Percentiles rank a stretch among this genome's conserved stretches.
These are phyloP conservation scores for Cataglyphis hispanica DNA, from an alignment of 1,140 invertebrate species.

Conservation along the genomic window DNA sequence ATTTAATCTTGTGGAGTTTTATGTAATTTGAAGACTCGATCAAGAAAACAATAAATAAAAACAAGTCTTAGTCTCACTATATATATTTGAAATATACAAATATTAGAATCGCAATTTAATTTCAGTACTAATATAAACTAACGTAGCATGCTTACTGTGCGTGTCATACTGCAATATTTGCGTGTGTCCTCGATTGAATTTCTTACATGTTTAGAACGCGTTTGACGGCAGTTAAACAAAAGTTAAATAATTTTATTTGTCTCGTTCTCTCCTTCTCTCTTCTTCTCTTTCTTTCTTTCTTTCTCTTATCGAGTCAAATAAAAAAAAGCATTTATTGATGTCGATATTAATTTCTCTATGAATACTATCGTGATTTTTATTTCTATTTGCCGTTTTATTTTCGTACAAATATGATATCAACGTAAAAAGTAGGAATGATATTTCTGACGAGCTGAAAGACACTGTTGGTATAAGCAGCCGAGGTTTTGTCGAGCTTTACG, in stretches of 20 bases:
- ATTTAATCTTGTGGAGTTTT: not conserved
- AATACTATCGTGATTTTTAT: slow-evolving; percentile 26
- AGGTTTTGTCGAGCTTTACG: slow-evolving; percentile 33
- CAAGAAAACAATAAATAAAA: not conserved
- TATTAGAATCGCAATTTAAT: slow-evolving; percentile 13
- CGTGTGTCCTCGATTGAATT: slow-evolving; percentile 57
- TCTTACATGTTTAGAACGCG: slow-evolving; percentile 50
- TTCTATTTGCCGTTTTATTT: slow-evolving; percentile 25
- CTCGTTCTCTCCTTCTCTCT: too few relatives aligned
- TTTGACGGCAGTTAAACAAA: slow-evolving; percentile 46
- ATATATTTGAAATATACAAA: not conserved
- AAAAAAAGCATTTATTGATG: slow-evolving; percentile 39
- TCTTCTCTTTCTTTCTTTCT: not conserved
- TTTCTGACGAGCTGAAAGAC: slow-evolving; percentile 50
- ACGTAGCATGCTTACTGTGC: slow-evolving; percentile 17
- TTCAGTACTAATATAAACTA: slow-evolving; percentile 29
- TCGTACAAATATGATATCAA: slow-evolving; percentile 46
- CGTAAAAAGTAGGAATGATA: slow-evolving; percentile 33
- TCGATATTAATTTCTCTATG: slow-evolving; percentile 15
- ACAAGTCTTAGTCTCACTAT: not conserved
- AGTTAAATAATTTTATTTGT: slow-evolving; percentile 42
- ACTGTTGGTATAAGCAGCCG: slow-evolving; percentile 50
- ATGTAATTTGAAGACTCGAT: not conserved
- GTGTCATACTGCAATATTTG: slow-evolving; percentile 32
- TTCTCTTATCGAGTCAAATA: not conserved